Evolutionary conservation across 2,888 invertebrate genomes (phyloP), one percentile per base, ranked within the genome.

Genomic region (Callyntrura sp.): DNA sequence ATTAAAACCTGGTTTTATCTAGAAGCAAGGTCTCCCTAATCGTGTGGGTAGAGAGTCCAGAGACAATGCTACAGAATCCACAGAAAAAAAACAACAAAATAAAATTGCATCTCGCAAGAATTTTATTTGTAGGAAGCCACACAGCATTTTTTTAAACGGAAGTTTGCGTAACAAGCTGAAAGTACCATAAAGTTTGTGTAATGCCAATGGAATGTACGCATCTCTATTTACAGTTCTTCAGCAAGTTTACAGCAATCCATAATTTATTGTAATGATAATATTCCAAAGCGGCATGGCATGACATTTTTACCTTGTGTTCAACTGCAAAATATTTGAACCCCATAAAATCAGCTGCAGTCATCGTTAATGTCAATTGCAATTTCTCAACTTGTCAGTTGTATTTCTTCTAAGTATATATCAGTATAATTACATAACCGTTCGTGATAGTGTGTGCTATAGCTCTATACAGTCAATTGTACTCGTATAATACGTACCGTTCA

Each of bases 281-380:
- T 60, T 9, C 8, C 5, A 60, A 4, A 5, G 20, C 23, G 5
- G 5, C 23, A n/a, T 2, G 23, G 5, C 5, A 8, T 51, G 23
- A 8, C 8, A 60, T 23, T 55, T 60, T 23, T 60, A 9, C 60
- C 60, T 20, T 23, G 60, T 60, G 60, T 60, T 9, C 9, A 6
- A 5, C 60, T 60, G 60, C 23, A 60, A 60, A 23, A 60, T 51
- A 25, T 76, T 76, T 79, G 79, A 79, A 60, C 17, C 45, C 60
- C 48, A 73, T 76, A 88, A 88, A 83, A 73, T 83, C 82, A 88
- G 83, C 76, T 35, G 82, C 51, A 62, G 82, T 35, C 48, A 51
- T 76, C 88, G 76, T 88, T 83, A 83, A 82, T 51, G 88, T 88
- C 88, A 88, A 76, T 60, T 60, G 73, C 88, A 88, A 88, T 88